Evolutionary conservation across 1,140 invertebrate species (phyloP).

Genomic region (Eriocheir sinensis): DNA sequence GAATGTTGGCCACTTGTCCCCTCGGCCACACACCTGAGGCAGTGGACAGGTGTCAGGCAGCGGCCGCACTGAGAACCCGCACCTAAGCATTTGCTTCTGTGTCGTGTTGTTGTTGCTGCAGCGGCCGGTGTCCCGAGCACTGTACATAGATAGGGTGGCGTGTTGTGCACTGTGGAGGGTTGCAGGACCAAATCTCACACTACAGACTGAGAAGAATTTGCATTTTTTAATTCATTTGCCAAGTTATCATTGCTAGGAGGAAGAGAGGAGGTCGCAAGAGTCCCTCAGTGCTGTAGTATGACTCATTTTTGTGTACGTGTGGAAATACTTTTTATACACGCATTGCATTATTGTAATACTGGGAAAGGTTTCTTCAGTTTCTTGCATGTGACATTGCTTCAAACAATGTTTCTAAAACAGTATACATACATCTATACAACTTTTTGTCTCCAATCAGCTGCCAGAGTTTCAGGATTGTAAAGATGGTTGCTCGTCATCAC

Average conservation of each 20-base stretch:
- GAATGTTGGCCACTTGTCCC: background rate
- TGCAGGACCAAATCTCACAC: background rate
- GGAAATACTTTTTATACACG: background rate
- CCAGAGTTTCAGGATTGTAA: too few species aligned
- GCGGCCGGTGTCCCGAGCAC: background rate
- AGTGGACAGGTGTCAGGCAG: background rate
- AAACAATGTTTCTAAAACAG: too few species aligned
- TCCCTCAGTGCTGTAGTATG: too few species aligned
- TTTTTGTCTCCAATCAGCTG: too few species aligned
- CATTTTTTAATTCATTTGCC: background rate
- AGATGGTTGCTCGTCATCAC: too few species aligned
- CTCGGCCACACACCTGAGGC: background rate
- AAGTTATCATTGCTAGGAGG: too few species aligned
- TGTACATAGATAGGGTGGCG: background rate
- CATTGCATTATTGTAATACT: background rate
- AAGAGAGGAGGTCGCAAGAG: too few species aligned
- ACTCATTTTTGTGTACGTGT: too few species aligned
- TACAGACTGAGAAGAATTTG: background rate
- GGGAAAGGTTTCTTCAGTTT: too few species aligned
- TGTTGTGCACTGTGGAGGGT: background rate
- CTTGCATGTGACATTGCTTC: too few species aligned
- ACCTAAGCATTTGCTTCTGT: background rate
- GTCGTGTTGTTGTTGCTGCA: background rate
- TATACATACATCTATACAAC: too few species aligned
- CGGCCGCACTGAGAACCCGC: background rate